Percentiles rank a stretch among this genome's conserved stretches.
Conservation (phyloP, 2,888 invertebrate genomes). For the Harpalus rubripes region DNA sequence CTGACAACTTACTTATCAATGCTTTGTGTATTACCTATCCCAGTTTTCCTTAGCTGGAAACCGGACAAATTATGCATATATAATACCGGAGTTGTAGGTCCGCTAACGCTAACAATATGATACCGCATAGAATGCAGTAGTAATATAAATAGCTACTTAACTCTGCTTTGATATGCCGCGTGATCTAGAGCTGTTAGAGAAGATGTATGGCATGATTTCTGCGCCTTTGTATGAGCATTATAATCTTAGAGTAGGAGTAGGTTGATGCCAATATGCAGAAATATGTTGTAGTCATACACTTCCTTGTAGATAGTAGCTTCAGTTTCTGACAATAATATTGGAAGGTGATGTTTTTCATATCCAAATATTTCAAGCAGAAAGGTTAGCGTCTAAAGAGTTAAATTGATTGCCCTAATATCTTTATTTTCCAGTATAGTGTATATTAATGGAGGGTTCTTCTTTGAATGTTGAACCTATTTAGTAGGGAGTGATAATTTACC, state of each 20-base stretch:
- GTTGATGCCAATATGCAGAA: neutral
- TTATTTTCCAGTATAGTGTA: too few species aligned
- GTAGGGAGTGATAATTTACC: too few species aligned
- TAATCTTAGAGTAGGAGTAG: neutral
- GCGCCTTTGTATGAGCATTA: slow-evolving; percentile 2
- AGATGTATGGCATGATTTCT: slow-evolving; percentile 23
- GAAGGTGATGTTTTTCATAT: too few species aligned
- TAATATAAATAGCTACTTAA: slow-evolving; percentile 60
- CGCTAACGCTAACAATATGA: slow-evolving; percentile 21
- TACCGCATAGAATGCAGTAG: slow-evolving; percentile 31
- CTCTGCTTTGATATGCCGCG: slow-evolving; percentile 58
- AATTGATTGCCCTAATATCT: too few species aligned
- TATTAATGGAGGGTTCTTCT: too few species aligned
- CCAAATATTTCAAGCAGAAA: too few species aligned
- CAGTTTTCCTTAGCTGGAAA: slow-evolving; percentile 40
- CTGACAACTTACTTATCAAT: slow-evolving; percentile 49
- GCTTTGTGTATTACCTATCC: slow-evolving; percentile 38
- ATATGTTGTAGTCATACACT: neutral
- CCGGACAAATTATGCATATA: slow-evolving; percentile 54
- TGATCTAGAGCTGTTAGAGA: slow-evolving; percentile 34
- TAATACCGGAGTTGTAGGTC: slow-evolving; percentile 35
- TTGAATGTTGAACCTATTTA: too few species aligned
- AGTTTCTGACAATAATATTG: too few species aligned
- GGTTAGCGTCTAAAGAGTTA: too few species aligned
- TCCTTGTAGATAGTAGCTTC: too few species aligned